Evolutionary conservation across 2,113 vertebrate genomes (phyloP), one percentile per base, ranked within the genome.

Genomic region (Synodontis membranacea): DNA sequence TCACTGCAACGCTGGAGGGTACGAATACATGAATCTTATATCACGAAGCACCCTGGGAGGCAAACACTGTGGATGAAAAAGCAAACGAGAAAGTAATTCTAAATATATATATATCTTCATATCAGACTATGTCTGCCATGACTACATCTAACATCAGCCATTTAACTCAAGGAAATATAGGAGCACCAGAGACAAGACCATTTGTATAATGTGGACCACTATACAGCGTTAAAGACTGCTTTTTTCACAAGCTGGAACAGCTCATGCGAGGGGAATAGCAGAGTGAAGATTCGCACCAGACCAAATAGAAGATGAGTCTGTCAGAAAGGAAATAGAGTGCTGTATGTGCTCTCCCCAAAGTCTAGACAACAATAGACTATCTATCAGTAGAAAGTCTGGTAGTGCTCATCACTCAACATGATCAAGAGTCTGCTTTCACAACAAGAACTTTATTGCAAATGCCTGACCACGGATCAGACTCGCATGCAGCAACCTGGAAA

Each of bases 1-100:
- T 96, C 97, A 97, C 93, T 92, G 92, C 94, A 93, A 90, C 28
- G 95, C 97, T 95, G 90, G 92, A 90, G 95, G 96, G 94, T 89
- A 90, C 91, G 94, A 95, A 94, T 95, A 95, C 95, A 97, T 97
- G 94, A 95, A 94, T 96, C 93, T 93, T 97, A 97, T 96, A 98
- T 96, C 91, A 92, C 89, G 90, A 90, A 88, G 90, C 88, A 88
- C 89, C 37, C 37, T 19, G 23, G 44, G 80, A 39, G 48, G 62
- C 12, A 60, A 87, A 91, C 88, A 80, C 80, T 54, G 86, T 79
- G 75, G 64, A 84, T 88, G 83, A 84, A 68, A 78, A 64, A 75
- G 44, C 48, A 31, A 80, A 78, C 44, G 70, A 15, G 68, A 54
- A 88, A 86, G 92, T 88, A 90, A 92, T 84, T 89, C 93, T 94